These are phyloP conservation scores for Meteorus colon DNA, from an alignment of 2,888 invertebrate genomes.

Conservation along the genomic window DNA sequence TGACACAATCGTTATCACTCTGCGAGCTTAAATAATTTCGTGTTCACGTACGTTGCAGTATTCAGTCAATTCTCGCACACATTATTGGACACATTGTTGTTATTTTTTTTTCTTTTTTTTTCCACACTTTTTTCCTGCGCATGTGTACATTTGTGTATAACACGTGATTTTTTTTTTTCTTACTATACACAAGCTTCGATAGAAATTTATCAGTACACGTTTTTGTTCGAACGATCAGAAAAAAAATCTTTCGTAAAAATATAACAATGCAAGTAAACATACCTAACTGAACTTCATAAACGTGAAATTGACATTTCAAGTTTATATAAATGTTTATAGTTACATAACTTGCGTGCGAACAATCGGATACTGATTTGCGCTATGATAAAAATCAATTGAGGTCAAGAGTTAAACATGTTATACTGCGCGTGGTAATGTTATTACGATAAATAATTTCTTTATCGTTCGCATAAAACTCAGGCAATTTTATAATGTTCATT, in stretches of 20 bases:
- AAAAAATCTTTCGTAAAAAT: not conserved
- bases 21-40: slow-evolving; percentile 17
- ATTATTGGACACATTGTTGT: not conserved
- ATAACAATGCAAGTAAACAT: not conserved
- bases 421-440: slow-evolving; percentile 17
- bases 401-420: slow-evolving; percentile 21
- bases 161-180: not conserved
- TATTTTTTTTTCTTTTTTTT: not conserved
- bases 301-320: not conserved
- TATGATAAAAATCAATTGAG: slow-evolving; percentile 39
- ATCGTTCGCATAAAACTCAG: not conserved
- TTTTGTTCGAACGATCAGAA: not conserved
- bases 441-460: slow-evolving; percentile 20
- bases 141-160: not conserved
- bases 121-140: not conserved
- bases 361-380: slow-evolving; percentile 30
- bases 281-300: not conserved
- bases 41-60: slow-evolving; percentile 19
- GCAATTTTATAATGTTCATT: not conserved
- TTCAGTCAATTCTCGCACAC: slow-evolving; percentile 28
- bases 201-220: not conserved
- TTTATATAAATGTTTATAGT: slow-evolving; percentile 14
- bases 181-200: not conserved
- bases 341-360: slow-evolving; percentile 21
- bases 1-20: not conserved